These are phyloP conservation scores for Sycobia sp. DNA, from an alignment of 1,140 invertebrate genomes.

Conservation along the genomic window DNA sequence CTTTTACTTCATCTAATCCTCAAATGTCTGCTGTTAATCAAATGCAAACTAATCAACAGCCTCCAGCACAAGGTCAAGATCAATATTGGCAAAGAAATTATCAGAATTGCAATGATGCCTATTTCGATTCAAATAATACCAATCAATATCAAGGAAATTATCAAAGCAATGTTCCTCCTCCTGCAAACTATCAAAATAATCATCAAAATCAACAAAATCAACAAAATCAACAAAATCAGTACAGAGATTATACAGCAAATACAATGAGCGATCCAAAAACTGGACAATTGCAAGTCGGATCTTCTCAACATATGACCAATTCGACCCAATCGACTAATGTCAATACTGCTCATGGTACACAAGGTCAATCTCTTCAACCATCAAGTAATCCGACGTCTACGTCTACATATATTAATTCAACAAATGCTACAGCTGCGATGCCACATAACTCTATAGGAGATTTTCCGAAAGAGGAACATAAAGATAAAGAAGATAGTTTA, in stretches of 20 bases:
- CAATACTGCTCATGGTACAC: slow-evolving; percentile 32
- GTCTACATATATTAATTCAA: not conserved
- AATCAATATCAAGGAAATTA: slow-evolving; percentile 55
- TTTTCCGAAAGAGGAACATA: slow-evolving; percentile 46
- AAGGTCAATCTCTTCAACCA: slow-evolving; percentile 8
- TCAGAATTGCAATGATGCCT: slow-evolving; percentile 49
- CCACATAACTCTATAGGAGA: slow-evolving; percentile 3
- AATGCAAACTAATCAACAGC: slow-evolving; percentile 3
- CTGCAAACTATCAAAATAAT: slow-evolving; percentile 13
- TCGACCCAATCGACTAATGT: not conserved
- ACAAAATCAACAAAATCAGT: slow-evolving; percentile 29
- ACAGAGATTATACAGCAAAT: slow-evolving; percentile 47
- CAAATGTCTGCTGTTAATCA: slow-evolving; percentile 8
- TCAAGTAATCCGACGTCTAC: not conserved
- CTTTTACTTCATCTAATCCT: slow-evolving; percentile 42
- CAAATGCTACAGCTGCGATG: not conserved
- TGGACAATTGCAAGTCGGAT: not conserved
- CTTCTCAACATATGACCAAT: slow-evolving; percentile 31
- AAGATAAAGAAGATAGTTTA: slow-evolving; percentile 46
- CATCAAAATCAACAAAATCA: slow-evolving; percentile 12
- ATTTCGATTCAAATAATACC: slow-evolving; percentile 45
- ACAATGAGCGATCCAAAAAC: slow-evolving; percentile 31
- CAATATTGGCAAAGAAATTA: slow-evolving; percentile 58
- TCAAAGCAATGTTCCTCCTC: not conserved
- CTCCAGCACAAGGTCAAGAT: slow-evolving; percentile 46